Evolutionary conservation across 2,888 invertebrate genomes (phyloP).

Genomic region (Cosmorhoe ocellata): DNA sequence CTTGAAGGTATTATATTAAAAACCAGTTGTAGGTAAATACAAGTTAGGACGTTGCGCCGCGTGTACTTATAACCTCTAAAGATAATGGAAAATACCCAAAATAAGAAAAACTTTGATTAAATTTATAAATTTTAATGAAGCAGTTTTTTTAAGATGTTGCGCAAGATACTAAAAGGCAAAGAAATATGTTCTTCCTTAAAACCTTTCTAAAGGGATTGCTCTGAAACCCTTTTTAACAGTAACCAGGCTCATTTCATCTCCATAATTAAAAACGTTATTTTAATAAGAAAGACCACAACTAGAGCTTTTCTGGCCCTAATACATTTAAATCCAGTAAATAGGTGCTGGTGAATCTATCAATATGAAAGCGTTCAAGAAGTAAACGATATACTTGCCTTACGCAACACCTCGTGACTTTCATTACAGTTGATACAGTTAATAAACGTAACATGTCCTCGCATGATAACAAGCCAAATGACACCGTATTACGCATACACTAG

Average conservation of each 20-base stretch:
- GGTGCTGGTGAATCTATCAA: conserved; percentile 26
- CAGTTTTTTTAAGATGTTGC: too few species aligned
- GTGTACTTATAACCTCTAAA: conserved; percentile 18
- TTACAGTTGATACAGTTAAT: conserved; percentile 56
- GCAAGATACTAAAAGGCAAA: too few species aligned
- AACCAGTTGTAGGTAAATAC: conserved; percentile 12
- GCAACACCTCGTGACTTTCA: conserved; percentile 79
- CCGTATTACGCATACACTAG: conserved; percentile 41
- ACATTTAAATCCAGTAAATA: conserved; percentile 21
- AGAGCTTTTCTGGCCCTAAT: too few species aligned
- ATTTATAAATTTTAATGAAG: background rate
- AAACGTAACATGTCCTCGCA: conserved; percentile 57
- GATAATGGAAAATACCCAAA: conserved; percentile 32
- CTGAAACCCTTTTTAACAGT: too few species aligned
- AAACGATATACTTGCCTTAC: conserved; percentile 69
- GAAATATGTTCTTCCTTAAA: too few species aligned
- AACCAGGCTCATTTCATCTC: too few species aligned
- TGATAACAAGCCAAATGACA: conserved; percentile 42
- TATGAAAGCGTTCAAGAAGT: conserved; percentile 42
- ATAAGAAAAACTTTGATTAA: conserved; percentile 33
- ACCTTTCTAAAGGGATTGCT: too few species aligned
- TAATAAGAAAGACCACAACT: too few species aligned
- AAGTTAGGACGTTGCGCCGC: conserved; percentile 1
- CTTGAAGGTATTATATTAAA: too few species aligned
- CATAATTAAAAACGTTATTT: too few species aligned